A percentile compares a stretch with the other conserved stretches of the same genome.
These are phyloP conservation scores for Todiramphus saurophagus DNA, from an alignment of 2,113 vertebrate species.

Conservation along the genomic window DNA sequence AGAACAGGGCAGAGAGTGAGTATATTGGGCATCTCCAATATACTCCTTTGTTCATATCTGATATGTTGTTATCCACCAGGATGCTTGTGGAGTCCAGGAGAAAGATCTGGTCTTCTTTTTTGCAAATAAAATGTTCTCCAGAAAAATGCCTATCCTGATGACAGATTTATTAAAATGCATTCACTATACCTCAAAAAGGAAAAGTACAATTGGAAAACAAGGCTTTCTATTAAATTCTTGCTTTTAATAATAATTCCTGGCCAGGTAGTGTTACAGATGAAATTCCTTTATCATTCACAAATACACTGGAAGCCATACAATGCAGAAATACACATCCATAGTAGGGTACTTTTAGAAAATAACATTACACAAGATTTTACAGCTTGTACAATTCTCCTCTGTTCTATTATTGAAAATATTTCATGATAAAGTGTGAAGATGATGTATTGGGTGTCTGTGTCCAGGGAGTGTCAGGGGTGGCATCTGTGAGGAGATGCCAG, in stretches of 20 bases:
- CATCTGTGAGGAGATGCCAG: neutral
- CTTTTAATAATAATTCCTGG: neutral
- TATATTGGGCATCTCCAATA: neutral
- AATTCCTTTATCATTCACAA: neutral
- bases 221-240: neutral
- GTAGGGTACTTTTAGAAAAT: neutral
- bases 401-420: neutral
- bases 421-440: neutral
- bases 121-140: neutral
- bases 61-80: neutral
- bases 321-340: neutral
- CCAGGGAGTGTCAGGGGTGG: fast-evolving
- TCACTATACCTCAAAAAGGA: neutral
- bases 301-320: neutral
- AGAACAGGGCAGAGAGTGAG: neutral
- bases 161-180: neutral
- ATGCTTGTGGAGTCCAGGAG: neutral
- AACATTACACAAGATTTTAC: neutral
- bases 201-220: neutral
- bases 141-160: neutral
- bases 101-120: neutral
- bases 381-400: neutral
- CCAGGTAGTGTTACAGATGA: neutral
- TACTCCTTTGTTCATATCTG: neutral
- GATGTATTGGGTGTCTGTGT: neutral